Percentiles rank a stretch among this genome's conserved stretches.
These are phyloP conservation scores for Ochotona princeps DNA, from an alignment of 2,113 vertebrate genomes.

Conservation along the genomic window DNA sequence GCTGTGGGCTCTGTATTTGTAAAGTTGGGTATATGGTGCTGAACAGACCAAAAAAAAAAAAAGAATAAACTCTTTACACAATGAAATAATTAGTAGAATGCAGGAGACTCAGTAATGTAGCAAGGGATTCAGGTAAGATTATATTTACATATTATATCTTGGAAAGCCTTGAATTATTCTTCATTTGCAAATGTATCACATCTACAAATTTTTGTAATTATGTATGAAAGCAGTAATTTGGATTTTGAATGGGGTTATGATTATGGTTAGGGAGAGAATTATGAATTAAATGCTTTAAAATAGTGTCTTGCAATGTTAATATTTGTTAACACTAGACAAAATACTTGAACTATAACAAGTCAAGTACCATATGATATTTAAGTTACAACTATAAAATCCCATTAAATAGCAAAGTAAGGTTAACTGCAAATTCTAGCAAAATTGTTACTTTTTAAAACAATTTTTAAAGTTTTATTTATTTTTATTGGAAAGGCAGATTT, in stretches of 20 bases:
- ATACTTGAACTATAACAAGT: neutral
- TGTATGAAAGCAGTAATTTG: neutral
- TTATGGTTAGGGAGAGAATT: neutral
- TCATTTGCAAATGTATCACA: neutral
- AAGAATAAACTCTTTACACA: conserved; percentile 30
- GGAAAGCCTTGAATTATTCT: neutral
- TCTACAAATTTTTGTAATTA: neutral
- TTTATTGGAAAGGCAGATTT: too few species aligned
- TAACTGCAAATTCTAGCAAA: conserved; percentile 14
- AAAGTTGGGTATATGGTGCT: neutral
- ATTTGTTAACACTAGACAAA: conserved; percentile 19
- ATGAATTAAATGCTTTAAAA: neutral
- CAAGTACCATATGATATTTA: neutral
- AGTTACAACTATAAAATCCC: neutral
- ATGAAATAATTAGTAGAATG: neutral
- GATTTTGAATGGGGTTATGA: neutral
- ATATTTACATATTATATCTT: neutral
- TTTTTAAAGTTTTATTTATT: too few species aligned
- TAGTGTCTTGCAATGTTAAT: conserved; percentile 30
- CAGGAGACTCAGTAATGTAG: neutral
- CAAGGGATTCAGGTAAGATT: neutral
- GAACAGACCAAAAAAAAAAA: conserved; percentile 9
- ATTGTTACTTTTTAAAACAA: neutral
- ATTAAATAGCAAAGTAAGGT: neutral
- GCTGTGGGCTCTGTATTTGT: neutral